A percentile compares a stretch with the other conserved stretches of the same genome.
phyloP scores from a whole-genome alignment of 2,888 invertebrate genomes.

The Cetonia aurata region DNA sequence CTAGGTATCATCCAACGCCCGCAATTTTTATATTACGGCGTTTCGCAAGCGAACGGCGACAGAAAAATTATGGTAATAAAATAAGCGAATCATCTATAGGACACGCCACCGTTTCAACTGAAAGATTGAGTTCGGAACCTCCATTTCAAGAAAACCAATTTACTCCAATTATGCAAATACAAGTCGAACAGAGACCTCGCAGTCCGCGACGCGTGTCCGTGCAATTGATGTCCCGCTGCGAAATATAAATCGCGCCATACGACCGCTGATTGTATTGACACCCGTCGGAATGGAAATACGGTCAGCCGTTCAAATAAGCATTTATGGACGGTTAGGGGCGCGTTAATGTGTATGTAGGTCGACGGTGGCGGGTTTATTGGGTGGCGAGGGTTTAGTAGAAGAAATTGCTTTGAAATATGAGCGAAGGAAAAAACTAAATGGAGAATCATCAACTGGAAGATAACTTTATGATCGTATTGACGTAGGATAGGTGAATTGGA shows the following conservation, averaged over 20 bases:
- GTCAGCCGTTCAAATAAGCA: constrained; percentile 16
- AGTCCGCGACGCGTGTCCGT: constrained; percentile 21
- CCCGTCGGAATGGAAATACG: constrained; percentile 3
- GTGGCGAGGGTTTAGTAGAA: too few relatives aligned
- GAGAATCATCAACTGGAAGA: too few relatives aligned
- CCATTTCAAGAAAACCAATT: constrained; percentile 9
- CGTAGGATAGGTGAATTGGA: too few relatives aligned
- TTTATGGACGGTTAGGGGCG: neutral
- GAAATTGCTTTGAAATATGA: too few relatives aligned
- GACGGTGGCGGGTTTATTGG: neutral
- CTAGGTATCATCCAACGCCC: constrained; percentile 4
- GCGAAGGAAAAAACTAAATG: too few relatives aligned
- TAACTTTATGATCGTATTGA: too few relatives aligned
- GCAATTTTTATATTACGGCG: too few relatives aligned
- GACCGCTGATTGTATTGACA: constrained; percentile 13
- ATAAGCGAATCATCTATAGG: neutral
- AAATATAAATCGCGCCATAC: constrained; percentile 7
- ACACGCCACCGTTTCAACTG: neutral
- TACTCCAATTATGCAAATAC: constrained; percentile 33
- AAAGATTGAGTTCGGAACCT: neutral
- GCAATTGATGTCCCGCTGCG: constrained; percentile 35
- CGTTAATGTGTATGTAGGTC: constrained; percentile 2
- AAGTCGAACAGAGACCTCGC: constrained; percentile 7
- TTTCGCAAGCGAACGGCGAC: neutral
- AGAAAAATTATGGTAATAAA: constrained; percentile 3